Evolutionary conservation across 2,888 invertebrate species (phyloP).

Genomic region (Limnephilus lunatus): DNA sequence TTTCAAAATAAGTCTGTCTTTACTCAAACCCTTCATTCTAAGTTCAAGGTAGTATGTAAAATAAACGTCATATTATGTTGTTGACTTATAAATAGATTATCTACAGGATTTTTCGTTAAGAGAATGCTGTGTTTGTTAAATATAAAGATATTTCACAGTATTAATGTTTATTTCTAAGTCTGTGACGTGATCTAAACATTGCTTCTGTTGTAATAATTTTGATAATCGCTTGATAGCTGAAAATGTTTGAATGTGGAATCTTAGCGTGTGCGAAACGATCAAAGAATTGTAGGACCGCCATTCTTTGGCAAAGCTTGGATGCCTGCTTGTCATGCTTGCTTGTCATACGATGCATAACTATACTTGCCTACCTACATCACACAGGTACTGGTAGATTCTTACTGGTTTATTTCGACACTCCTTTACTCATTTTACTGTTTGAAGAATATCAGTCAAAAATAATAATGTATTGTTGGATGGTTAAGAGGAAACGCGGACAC

Average conservation of each 20-base stretch:
- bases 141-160: background rate
- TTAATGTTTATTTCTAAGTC: background rate
- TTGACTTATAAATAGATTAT: background rate
- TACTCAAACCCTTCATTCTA: background rate
- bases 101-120: background rate
- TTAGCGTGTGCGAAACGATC: background rate
- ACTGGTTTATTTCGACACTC: background rate
- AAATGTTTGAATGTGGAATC: background rate
- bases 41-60: slow-evolving; percentile 31
- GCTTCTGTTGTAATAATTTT: background rate
- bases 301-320: background rate
- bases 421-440: background rate
- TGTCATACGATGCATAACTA: background rate
- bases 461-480: background rate
- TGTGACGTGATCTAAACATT: background rate
- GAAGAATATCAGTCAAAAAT: background rate
- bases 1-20: background rate
- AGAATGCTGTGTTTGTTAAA: background rate
- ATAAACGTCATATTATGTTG: background rate
- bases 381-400: background rate
- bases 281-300: background rate
- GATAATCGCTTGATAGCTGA: background rate
- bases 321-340: background rate
- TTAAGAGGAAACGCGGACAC: no score
- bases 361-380: background rate